Base-by-base conservation (phyloP, 2,888 invertebrate genomes). In the Rhabditoides inermis region DNA sequence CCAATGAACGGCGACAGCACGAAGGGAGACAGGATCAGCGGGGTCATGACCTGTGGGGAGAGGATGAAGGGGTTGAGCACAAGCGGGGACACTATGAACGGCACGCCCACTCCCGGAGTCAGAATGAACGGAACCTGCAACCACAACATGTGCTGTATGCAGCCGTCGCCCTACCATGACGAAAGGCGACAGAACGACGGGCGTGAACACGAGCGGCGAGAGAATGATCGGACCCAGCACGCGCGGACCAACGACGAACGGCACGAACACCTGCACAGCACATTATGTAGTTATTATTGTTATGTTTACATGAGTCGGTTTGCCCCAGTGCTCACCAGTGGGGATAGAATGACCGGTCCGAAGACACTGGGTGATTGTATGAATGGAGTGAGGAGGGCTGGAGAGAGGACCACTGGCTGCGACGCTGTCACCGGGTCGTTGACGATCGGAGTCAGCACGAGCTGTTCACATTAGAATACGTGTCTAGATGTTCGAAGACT, bases 211-310 rank as follows among this genome's bases (percentile, higher is more conserved):
- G 23, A 18, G 20, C 10, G 48, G 48, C 5, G 48, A 30, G 7
- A 39, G 40, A 20, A 39, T 39, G 22, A 39, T 20, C 18, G 40
- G 69, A 35, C 66, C 65, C 30, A 70, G 55, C 37, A 68, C 63
- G 60, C 72, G 67, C 63, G 72, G 72, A 50, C 63, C 62, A 26
- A 72, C 61, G 20, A 72, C 56, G 15, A 72, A 51, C 26, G 72
- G 72, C 18, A 68, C 55, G 54, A 72, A 72, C 20, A 58, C 45
- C 63, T 56, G n/a, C n/a, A n/a, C n/a, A n/a, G n/a, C n/a, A n/a
- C n/a, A n/a, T n/a, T n/a, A n/a, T n/a, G n/a, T n/a, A n/a, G n/a
- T n/a, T n/a, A n/a, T n/a, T n/a, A n/a, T n/a, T n/a, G n/a, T n/a
- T n/a, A n/a, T n/a, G n/a, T n/a, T n/a, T n/a, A n/a, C n/a, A n/a